Conservation (phyloP, 2,888 invertebrate species). For the Parnassius apollo region DNA sequence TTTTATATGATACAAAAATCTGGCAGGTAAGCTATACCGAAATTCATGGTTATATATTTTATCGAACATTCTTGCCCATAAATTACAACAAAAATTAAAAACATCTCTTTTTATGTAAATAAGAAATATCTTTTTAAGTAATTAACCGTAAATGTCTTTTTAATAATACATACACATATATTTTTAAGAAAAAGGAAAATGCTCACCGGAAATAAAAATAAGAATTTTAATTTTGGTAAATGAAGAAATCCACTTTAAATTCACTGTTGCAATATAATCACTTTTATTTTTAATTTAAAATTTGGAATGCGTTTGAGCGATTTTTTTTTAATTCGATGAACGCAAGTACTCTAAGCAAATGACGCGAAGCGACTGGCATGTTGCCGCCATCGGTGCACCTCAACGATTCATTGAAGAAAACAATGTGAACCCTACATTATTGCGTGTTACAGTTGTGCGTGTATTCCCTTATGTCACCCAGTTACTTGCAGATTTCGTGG, state of each 20-base stretch:
- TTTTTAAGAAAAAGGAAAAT: slow-evolving; percentile 25
- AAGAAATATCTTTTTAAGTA: no score
- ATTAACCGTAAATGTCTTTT: no score
- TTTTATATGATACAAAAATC: no score
- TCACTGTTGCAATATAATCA: slow-evolving; percentile 40
- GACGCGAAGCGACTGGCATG: slow-evolving; percentile 62
- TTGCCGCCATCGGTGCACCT: slow-evolving; percentile 48
- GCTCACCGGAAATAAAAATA: slow-evolving; percentile 47
- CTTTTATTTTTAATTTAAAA: slow-evolving; percentile 46
- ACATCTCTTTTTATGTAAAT: no score
- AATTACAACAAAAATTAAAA: no score
- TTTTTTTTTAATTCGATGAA: slow-evolving; percentile 37
- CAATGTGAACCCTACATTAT: slow-evolving; percentile 40
- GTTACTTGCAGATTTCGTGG: slow-evolving; percentile 34
- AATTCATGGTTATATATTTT: no score
- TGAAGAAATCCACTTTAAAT: slow-evolving; percentile 34
- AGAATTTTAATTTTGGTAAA: slow-evolving; percentile 30
- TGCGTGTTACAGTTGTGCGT: slow-evolving; percentile 27
- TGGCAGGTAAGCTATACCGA: no score
- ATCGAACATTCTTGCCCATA: no score
- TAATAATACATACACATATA: no score
- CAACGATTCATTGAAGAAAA: slow-evolving; percentile 57
- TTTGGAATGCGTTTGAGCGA: slow-evolving; percentile 40
- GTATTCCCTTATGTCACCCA: slow-evolving; percentile 42
- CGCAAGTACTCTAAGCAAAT: slow-evolving; percentile 56